phyloP scores from a whole-genome alignment of 1,140 invertebrate species.

The Procambarus clarkii region DNA sequence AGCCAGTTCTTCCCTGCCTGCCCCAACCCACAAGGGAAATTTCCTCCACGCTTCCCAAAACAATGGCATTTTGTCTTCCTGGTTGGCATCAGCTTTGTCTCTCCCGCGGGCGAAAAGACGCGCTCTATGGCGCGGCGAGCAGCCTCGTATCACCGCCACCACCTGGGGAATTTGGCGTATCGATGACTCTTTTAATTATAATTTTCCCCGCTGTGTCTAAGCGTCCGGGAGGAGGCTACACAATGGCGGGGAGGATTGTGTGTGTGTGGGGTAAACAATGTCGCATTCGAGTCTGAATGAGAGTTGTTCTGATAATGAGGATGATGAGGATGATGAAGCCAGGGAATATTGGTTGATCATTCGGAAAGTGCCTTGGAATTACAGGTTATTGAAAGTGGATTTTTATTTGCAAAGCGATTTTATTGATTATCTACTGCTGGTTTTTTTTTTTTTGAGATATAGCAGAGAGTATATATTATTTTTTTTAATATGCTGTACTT shows the following conservation, averaged over 20 bases:
- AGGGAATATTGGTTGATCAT: slow-evolving; percentile 17
- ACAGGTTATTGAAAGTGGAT: neutral
- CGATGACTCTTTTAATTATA: slow-evolving; percentile 47
- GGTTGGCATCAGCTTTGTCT: slow-evolving; percentile 48
- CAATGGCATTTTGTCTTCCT: slow-evolving; percentile 59
- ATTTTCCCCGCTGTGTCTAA: neutral
- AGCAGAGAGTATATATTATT: too few species aligned
- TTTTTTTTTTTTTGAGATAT: too few species aligned
- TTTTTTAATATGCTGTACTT: too few species aligned
- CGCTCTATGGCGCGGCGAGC: slow-evolving; percentile 3
- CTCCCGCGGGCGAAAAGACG: slow-evolving; percentile 17
- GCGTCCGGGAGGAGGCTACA: neutral
- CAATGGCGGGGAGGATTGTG: slow-evolving; percentile 4
- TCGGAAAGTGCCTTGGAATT: slow-evolving; percentile 15
- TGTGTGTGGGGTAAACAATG: slow-evolving; percentile 4
- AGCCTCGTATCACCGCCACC: neutral
- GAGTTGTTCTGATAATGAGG: neutral
- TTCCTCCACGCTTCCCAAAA: slow-evolving; percentile 46
- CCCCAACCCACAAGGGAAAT: slow-evolving; percentile 55
- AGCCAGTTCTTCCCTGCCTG: slow-evolving; percentile 1
- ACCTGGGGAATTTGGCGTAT: slow-evolving; percentile 45
- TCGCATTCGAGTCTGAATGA: slow-evolving; percentile 5
- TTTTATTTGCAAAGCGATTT: neutral
- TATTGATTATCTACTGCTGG: neutral
- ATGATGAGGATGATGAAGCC: neutral